These are phyloP conservation scores for Apis laboriosa DNA, from an alignment of 1,140 invertebrate species.

Conservation along the genomic window DNA sequence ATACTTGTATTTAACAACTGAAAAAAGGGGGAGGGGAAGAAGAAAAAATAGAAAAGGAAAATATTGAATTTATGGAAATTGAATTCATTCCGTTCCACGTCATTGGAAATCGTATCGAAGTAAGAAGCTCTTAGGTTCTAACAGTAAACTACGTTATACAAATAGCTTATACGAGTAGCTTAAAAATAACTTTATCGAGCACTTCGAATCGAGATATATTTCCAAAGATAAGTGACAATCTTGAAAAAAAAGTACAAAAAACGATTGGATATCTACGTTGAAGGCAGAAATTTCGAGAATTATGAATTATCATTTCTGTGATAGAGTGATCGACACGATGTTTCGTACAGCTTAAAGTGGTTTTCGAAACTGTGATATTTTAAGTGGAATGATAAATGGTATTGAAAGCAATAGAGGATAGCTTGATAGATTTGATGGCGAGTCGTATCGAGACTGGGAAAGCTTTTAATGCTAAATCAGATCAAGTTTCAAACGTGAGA, in stretches of 20 bases:
- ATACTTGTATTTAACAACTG: too few relatives aligned
- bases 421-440: neutral
- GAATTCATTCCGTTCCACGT: too few relatives aligned
- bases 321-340: neutral
- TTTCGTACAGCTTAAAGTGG: neutral
- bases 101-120: too few relatives aligned
- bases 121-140: too few relatives aligned
- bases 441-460: neutral
- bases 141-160: too few relatives aligned
- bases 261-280: neutral
- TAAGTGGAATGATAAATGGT: neutral
- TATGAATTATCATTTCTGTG: neutral
- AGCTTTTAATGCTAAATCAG: slow-evolving; percentile 1
- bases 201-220: neutral
- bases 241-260: neutral
- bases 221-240: neutral
- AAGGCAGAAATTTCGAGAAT: neutral
- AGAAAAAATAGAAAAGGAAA: too few relatives aligned
- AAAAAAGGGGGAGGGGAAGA: too few relatives aligned
- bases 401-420: neutral
- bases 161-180: too few relatives aligned
- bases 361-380: slow-evolving; percentile 1
- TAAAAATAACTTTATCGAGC: neutral
- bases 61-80: too few relatives aligned
- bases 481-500: too few relatives aligned